Evolutionary conservation across 2,113 vertebrate species (phyloP).

Genomic region (Solenodon paradoxus): DNA sequence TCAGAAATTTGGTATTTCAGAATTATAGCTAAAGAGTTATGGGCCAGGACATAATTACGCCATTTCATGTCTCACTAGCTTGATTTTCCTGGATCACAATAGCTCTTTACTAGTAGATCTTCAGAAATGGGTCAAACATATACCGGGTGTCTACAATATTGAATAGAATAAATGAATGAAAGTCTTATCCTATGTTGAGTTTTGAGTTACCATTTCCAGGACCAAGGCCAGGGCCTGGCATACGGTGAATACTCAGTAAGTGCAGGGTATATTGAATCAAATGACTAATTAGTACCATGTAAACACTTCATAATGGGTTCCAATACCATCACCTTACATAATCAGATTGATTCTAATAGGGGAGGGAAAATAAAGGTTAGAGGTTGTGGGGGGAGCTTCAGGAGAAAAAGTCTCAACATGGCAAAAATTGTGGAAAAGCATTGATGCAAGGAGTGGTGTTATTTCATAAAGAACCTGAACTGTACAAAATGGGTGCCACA

Average conservation of each 20-base stretch:
- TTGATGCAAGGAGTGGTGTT: accelerated
- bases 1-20: neutral
- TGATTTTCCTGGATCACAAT: neutral
- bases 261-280: too few relatives aligned
- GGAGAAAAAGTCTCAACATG: neutral
- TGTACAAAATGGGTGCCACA: neutral
- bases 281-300: neutral
- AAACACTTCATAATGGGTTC: neutral
- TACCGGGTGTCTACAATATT: neutral
- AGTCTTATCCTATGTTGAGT: neutral
- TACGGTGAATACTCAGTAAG: neutral
- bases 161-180: neutral
- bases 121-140: neutral
- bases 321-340: neutral
- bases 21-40: neutral
- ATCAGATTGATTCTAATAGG: neutral
- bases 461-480: neutral
- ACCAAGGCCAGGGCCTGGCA: neutral
- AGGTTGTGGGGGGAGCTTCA: accelerated
- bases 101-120: neutral
- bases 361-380: neutral
- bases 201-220: neutral
- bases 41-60: neutral
- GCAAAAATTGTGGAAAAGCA: neutral
- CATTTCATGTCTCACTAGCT: neutral